Evolutionary conservation across 2,888 invertebrate species (phyloP).

Genomic region (Stenurella melanura): DNA sequence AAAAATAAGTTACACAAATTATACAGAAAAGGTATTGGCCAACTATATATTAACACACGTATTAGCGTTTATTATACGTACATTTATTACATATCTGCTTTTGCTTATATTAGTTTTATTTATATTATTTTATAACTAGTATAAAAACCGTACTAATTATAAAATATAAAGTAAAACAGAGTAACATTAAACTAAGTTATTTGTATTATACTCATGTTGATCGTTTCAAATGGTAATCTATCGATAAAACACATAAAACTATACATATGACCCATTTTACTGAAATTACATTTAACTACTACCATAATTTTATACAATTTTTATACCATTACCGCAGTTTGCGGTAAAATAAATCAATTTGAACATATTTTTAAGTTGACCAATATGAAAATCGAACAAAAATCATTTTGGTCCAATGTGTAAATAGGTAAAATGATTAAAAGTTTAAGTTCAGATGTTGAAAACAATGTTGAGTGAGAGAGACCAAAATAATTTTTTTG

Average conservation of each 20-base stretch:
- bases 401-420: constrained; percentile 7
- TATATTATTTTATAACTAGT: not conserved
- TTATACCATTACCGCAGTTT: no score
- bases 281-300: not conserved
- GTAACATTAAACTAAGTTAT: not conserved
- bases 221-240: not conserved
- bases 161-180: constrained; percentile 1
- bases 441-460: not conserved
- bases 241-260: not conserved
- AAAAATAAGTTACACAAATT: constrained; percentile 11
- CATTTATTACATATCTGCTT: constrained; percentile 7
- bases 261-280: not conserved
- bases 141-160: not conserved
- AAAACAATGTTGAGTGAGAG: not conserved
- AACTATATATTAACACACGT: constrained; percentile 16
- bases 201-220: constrained; percentile 1
- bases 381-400: constrained; percentile 14
- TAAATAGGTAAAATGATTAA: not conserved
- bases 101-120: constrained; percentile 7
- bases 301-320: not conserved
- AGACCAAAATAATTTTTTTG: constrained; percentile 15
- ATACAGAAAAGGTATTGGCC: constrained; percentile 13
- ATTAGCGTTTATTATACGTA: not conserved
- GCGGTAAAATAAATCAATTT: no score
- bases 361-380: not conserved